A percentile compares a stretch with the other conserved stretches of the same genome.
Conservation (phyloP, 2,888 invertebrate species). For the Ferdinandea cuprea region DNA sequence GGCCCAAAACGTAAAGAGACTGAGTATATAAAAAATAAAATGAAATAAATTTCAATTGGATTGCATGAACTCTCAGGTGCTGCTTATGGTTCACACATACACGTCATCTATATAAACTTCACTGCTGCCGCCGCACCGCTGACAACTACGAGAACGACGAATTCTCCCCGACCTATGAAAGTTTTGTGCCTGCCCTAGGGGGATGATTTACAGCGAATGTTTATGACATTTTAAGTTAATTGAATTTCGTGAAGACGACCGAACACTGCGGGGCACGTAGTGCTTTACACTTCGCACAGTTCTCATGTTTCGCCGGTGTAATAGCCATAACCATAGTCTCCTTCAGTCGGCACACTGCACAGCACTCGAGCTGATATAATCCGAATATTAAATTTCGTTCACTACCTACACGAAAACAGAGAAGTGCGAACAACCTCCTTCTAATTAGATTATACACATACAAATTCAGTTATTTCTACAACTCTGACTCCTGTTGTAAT, state of each 20-base stretch:
- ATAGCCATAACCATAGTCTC: too few species aligned
- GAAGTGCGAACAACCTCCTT: conserved; percentile 6
- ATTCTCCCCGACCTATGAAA: conserved; percentile 43
- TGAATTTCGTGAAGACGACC: conserved; percentile 69
- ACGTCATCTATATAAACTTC: conserved; percentile 45
- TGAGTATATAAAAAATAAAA: conserved; percentile 24
- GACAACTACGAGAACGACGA: conserved; percentile 2
- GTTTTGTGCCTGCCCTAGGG: conserved; percentile 29
- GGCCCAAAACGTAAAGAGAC: conserved; percentile 8
- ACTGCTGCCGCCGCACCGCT: conserved; percentile 6
- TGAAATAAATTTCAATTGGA: conserved; percentile 41
- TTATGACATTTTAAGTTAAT: conserved; percentile 74
- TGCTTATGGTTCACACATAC: conserved; percentile 8
- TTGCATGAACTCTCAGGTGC: conserved; percentile 60
- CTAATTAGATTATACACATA: conserved; percentile 61
- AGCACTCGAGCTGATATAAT: conserved; percentile 58
- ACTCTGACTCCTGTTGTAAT: conserved; percentile 34
- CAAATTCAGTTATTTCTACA: conserved; percentile 8
- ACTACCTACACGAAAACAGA: conserved; percentile 26
- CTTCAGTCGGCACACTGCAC: too few species aligned
- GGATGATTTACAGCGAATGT: conserved; percentile 70
- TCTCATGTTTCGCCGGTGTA: background rate
- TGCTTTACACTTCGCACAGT: background rate
- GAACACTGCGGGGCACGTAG: conserved; percentile 51
- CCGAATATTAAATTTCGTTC: conserved; percentile 71